Evolutionary conservation across 1,140 invertebrate genomes (phyloP), one percentile per base, ranked within the genome.

Genomic region (Chironomus striatipennis): DNA sequence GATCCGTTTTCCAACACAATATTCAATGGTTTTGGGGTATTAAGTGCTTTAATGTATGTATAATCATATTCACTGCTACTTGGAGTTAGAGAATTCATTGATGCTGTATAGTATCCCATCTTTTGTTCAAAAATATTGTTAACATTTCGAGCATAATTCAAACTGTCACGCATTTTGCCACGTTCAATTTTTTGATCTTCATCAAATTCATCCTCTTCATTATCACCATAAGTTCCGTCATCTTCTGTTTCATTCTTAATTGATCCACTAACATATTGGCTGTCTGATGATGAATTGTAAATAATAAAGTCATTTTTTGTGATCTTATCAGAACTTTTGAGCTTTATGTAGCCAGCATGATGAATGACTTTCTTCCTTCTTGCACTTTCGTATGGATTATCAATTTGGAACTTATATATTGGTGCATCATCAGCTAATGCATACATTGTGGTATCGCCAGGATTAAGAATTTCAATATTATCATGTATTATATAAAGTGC

Each of bases 401-500:
- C 90, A 73, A 92, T 85, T 20, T 86, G 81, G 75, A 91, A 86
- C 77, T 88, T 88, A 74, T 90, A 89, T 72, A 85, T 86, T 0
- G 87, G 83, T 4, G 86, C 86, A 78, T 88, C 86, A n/a, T 86
- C 84, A 47, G 89, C 83, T 4, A 82, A 85, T 74, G 85, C 86
- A 75, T 91, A 91, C 43, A 89, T 85, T 10, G 84, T 83, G 6
- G 83, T 82, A 76, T 90, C 86, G 73, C 88, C 85, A 0, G 87
- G 83, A 70, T 90, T 86, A 15, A 85, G 86, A 2, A 92, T 86
- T 76, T 93, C 90, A n/a, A 93, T 85, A 77, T 92, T 93, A 75
- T 93, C 90, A 77, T 91, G 89, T 2, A 90, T 85, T 21, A 92
- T 83, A 75, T 87, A 90, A 12, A 92, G 86, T 20, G 90, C 83